Percentiles rank a stretch among this genome's conserved stretches.
Evolutionary conservation across 2,888 invertebrate species (phyloP).

Genomic region (Rhimphoctona megacephalus): DNA sequence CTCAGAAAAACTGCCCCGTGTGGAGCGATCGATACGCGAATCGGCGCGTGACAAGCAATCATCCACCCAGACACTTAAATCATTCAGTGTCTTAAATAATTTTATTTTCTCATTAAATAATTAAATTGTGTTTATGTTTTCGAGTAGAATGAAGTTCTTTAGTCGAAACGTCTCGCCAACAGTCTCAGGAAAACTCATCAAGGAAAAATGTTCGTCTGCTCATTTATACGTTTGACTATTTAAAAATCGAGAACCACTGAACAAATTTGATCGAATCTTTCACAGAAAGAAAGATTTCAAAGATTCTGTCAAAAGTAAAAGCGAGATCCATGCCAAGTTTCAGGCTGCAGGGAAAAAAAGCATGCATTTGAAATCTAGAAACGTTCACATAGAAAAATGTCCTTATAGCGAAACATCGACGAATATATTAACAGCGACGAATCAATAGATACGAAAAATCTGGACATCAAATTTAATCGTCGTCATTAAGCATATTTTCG

Average conservation of each 20-base stretch:
- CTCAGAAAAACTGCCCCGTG: not conserved
- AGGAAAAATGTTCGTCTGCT: too few species aligned
- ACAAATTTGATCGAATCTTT: not conserved
- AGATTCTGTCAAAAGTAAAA: too few species aligned
- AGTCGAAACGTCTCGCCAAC: not conserved
- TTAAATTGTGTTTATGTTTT: too few species aligned
- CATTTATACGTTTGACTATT: too few species aligned
- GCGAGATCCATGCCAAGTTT: too few species aligned
- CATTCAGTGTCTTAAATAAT: not conserved
- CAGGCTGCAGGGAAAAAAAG: not conserved
- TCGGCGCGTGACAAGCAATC: not conserved
- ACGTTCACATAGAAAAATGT: not conserved
- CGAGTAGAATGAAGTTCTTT: too few species aligned
- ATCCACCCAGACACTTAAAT: not conserved
- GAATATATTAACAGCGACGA: too few species aligned
- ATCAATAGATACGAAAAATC: too few species aligned
- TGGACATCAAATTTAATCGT: too few species aligned
- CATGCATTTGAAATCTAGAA: not conserved
- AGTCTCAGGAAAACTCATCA: not conserved
- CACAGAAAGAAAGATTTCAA: not conserved
- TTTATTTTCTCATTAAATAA: too few species aligned
- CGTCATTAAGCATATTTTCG: too few species aligned
- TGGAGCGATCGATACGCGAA: not conserved
- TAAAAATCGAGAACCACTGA: not conserved
- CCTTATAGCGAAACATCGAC: too few species aligned